Conservation (phyloP, 2,888 invertebrate species). For the Monochamus alternatus region DNA sequence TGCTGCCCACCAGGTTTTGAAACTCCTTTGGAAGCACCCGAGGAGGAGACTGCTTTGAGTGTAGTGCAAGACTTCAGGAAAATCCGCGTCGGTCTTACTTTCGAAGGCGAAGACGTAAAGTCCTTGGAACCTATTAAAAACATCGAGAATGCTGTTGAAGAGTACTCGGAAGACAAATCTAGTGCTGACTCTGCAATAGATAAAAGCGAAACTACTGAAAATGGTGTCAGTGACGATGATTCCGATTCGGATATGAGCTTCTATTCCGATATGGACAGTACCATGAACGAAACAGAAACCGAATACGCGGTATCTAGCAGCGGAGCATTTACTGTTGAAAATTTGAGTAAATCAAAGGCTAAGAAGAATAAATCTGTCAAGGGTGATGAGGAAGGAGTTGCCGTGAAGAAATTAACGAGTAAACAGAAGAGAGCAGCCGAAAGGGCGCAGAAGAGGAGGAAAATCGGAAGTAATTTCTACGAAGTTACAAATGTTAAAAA, state of each 20-base stretch:
- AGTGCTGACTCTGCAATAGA: constrained; percentile 69
- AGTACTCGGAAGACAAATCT: constrained; percentile 68
- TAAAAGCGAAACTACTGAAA: constrained; percentile 60
- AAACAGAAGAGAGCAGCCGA: constrained; percentile 85
- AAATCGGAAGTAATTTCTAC: constrained; percentile 91
- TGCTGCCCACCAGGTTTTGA: constrained; percentile 89
- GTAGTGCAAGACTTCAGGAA: constrained; percentile 88
- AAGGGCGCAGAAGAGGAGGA: constrained; percentile 83
- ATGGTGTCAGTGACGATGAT: constrained; percentile 57
- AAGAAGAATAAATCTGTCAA: constrained; percentile 47
- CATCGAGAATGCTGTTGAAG: constrained; percentile 61
- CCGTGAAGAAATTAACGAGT: constrained; percentile 78
- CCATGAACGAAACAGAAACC: constrained; percentile 72
- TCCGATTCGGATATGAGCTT: constrained; percentile 77
- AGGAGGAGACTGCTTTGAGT: constrained; percentile 70
- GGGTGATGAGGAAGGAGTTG: constrained; percentile 56
- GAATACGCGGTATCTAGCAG: constrained; percentile 64
- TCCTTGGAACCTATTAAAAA: constrained; percentile 72
- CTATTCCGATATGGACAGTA: constrained; percentile 79
- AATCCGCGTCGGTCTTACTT: constrained; percentile 78
- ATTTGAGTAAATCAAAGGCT: constrained; percentile 58
- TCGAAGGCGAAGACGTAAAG: constrained; percentile 74
- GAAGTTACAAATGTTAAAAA: constrained; percentile 93
- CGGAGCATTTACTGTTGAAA: constrained; percentile 72
- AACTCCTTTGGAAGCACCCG: constrained; percentile 73